Evolutionary conservation across 1,140 invertebrate genomes (phyloP), one percentile per base, ranked within the genome.

Genomic region (Anastrepha ludens): DNA sequence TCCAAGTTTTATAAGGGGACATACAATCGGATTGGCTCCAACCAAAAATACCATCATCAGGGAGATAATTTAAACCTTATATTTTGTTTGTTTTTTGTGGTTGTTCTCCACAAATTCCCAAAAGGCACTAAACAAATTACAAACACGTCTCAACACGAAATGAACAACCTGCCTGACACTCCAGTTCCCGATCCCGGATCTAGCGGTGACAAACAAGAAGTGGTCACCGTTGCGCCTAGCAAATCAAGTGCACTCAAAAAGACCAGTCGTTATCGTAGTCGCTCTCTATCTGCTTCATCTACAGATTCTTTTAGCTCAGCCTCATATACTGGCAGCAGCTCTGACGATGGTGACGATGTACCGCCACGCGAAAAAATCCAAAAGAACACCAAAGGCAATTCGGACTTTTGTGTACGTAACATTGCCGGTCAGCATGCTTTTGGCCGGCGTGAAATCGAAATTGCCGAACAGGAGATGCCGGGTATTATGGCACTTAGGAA

Each of bases 381-480:
- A 94, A 96, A 96, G 92, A 98, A 96, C 89, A 95, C 96, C 2
- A 95, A 95, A 89, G 97, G 97, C 7, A 96, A 95, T 90, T 95
- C 94, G 1, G 98, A 99, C 92, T 99, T 99, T 94, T 98, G 97
- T 93, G 97, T 98, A 3, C 95, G 96, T 86, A 98, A 98, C 93
- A 97, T 99, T 86, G 96, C 96, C 64, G 96, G 97, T 86, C 97
- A 99, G 91, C 96, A 98, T 91, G 97, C 97, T 0, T 99, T 98
- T 93, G 99, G 99, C 0, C 94, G 98, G 44, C 93, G 98, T 85
- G 99, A 99, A 94, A 99, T 99, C 90, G 98, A 99, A 94, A 99
- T 99, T 89, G 98, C 98, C n/a, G 98, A 99, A 92, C 98, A 93
- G 88, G 98, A 99, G 94, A 99, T 99, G 98, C 98, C 98, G 0